Evolutionary conservation across 2,888 invertebrate genomes (phyloP).

Genomic region (Zygogramma bicolorata): DNA sequence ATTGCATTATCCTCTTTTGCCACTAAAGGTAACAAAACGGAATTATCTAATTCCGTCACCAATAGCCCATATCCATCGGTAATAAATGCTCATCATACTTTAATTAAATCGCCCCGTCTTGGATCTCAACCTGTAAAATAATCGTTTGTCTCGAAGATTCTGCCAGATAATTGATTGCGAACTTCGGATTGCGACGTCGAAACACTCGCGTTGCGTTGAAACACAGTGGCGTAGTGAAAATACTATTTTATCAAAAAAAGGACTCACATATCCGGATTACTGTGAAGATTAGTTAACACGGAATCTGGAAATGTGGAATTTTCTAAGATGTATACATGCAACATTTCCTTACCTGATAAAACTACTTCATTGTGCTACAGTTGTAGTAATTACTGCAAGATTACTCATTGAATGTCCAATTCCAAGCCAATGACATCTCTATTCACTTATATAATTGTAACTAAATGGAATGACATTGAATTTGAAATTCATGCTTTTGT

Average conservation of each 20-base stretch:
- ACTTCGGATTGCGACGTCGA: not conserved
- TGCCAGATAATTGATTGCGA: not conserved
- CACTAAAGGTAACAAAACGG: not conserved
- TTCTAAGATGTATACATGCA: no score
- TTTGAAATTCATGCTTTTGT: no score
- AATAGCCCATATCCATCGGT: not conserved
- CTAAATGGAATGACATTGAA: no score
- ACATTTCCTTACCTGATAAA: no score
- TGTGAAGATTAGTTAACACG: no score
- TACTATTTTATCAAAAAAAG: no score
- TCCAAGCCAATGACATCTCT: no score
- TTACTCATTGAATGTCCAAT: no score
- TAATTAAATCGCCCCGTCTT: not conserved
- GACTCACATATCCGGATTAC: no score
- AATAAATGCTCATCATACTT: constrained; percentile 1
- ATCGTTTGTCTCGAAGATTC: not conserved
- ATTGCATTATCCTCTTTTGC: not conserved
- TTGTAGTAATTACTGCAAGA: no score
- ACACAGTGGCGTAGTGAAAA: constrained; percentile 7
- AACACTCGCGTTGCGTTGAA: not conserved
- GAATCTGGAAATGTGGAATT: not conserved
- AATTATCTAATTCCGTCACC: not conserved
- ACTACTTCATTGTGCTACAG: no score
- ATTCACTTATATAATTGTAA: no score
- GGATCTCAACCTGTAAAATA: constrained; percentile 4